phyloP scores from a whole-genome alignment of 2,797 vertebrate genomes.

The Hemibagrus guttatus region DNA sequence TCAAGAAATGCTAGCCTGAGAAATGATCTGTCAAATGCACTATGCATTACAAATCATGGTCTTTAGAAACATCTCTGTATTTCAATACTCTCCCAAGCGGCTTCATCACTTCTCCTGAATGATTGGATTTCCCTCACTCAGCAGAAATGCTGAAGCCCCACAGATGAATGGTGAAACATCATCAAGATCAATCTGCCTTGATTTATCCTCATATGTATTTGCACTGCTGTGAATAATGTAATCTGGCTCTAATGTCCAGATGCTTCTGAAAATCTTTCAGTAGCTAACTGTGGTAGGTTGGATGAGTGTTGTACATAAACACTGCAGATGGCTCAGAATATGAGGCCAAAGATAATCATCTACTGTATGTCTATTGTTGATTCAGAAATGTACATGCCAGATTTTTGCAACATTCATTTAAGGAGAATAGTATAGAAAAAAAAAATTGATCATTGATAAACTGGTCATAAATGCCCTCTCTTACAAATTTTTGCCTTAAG shows the following conservation, averaged over 20 bases:
- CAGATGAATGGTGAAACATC: not conserved
- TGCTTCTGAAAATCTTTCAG: not conserved
- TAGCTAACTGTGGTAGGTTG: not conserved
- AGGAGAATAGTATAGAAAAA: not conserved
- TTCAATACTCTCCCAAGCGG: not conserved
- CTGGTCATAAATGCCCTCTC: too few relatives aligned
- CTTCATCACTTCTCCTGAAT: not conserved
- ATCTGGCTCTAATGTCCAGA: not conserved
- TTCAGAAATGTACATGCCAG: not conserved
- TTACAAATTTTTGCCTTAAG: too few relatives aligned
- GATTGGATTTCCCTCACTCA: not conserved
- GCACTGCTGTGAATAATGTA: not conserved
- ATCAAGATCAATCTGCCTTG: not conserved
- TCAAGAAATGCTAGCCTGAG: not conserved
- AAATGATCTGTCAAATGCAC: not conserved
- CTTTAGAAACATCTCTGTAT: conserved; percentile 1
- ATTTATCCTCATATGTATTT: not conserved
- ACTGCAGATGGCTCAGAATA: not conserved
- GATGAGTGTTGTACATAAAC: not conserved
- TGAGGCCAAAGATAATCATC: not conserved
- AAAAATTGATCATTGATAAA: not conserved
- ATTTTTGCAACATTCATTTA: not conserved
- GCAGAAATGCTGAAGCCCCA: conserved; percentile 1
- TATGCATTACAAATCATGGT: not conserved
- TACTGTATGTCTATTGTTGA: not conserved